Evolutionary conservation across 2,113 vertebrate genomes (phyloP).

Genomic region (Desmodus rotundus): DNA sequence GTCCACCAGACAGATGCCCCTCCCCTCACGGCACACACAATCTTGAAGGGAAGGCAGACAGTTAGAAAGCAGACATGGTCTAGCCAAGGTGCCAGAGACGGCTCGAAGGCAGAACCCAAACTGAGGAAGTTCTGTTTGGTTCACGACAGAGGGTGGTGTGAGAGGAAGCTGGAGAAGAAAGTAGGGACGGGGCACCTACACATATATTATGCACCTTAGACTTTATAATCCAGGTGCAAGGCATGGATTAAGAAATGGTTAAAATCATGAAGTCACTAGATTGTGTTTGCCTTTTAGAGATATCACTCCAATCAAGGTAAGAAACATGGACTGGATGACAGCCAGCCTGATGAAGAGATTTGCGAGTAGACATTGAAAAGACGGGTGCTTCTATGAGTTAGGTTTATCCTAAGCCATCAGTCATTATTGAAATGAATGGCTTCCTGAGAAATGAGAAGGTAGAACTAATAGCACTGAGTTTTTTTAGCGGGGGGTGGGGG

Average conservation of each 20-base stretch:
- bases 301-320: background rate
- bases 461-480: background rate
- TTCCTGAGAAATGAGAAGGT: background rate
- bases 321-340: background rate
- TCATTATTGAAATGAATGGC: background rate
- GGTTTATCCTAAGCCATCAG: background rate
- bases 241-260: background rate
- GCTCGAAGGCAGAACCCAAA: background rate
- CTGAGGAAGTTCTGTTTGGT: background rate
- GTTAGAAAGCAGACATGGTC: background rate
- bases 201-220: background rate
- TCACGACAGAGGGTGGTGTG: background rate
- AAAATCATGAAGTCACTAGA: background rate
- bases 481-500: no score
- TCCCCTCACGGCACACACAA: fast-evolving
- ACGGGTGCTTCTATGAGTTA: background rate
- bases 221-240: background rate
- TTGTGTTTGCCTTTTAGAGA: background rate
- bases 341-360: background rate
- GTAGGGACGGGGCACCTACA: background rate
- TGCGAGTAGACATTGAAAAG: background rate
- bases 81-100: no score
- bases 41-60: background rate
- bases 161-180: background rate
- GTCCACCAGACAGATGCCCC: background rate